phyloP scores from a whole-genome alignment of 2,888 invertebrate species.

The Epicampocera succincta region DNA sequence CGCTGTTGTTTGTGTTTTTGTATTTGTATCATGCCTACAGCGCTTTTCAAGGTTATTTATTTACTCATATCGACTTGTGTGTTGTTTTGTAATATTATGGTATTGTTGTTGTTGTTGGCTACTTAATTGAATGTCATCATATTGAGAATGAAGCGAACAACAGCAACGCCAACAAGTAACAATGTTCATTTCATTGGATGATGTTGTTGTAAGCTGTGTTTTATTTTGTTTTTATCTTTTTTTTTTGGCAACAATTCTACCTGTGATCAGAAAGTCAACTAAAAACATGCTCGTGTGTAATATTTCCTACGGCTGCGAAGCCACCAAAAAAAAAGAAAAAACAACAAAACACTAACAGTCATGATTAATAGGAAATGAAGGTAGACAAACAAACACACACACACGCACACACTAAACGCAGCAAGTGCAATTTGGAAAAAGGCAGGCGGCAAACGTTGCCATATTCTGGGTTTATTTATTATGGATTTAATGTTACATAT shows the following conservation, averaged over 20 bases:
- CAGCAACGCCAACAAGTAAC: constrained; percentile 4
- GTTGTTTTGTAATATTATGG: constrained; percentile 49
- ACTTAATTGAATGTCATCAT: constrained; percentile 68
- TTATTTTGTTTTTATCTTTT: constrained; percentile 1
- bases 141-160: constrained; percentile 45
- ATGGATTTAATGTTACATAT: too few relatives aligned
- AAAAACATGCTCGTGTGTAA: background rate
- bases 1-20: constrained; percentile 4
- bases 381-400: background rate
- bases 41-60: constrained; percentile 62
- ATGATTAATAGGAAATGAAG: constrained; percentile 41
- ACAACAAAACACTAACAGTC: constrained; percentile 20
- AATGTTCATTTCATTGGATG: constrained; percentile 48
- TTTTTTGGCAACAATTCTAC: constrained; percentile 56
- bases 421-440: background rate
- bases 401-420: background rate
- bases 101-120: constrained; percentile 43
- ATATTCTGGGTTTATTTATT: too few relatives aligned
- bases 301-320: constrained; percentile 37
- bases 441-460: background rate
- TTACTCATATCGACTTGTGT: constrained; percentile 63
- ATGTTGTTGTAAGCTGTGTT: constrained; percentile 45
- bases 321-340: constrained; percentile 26
- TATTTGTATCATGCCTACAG: constrained; percentile 52
- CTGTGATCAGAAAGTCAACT: constrained; percentile 50